Evolutionary conservation across 1,140 invertebrate species (phyloP).

Genomic region (Caerostris darwini): DNA sequence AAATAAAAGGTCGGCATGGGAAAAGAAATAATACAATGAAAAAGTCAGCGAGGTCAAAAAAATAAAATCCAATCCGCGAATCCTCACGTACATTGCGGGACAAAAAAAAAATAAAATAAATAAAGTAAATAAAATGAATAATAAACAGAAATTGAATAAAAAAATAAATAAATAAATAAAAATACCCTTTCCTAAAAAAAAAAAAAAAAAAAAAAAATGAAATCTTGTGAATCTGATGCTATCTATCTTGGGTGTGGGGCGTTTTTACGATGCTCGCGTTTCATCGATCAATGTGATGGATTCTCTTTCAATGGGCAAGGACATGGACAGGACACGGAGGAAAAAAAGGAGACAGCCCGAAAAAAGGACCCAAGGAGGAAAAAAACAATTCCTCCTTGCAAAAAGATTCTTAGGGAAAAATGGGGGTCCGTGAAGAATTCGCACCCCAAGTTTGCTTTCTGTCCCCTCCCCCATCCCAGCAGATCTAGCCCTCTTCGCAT

Average conservation of each 20-base stretch:
- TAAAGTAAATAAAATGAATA: constrained; percentile 58
- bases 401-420: constrained; percentile 40
- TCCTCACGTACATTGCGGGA: background rate
- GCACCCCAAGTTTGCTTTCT: constrained; percentile 69
- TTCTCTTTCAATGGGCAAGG: constrained; percentile 71
- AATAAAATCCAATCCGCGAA: background rate
- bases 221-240: constrained; percentile 59
- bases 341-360: constrained; percentile 13
- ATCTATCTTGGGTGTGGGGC: constrained; percentile 66
- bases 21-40: constrained; percentile 46
- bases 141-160: constrained; percentile 47
- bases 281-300: constrained; percentile 75
- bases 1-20: background rate
- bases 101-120: background rate
- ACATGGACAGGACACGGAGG: constrained; percentile 69
- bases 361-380: constrained; percentile 34
- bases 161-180: background rate
- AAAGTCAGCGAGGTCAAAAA: constrained; percentile 58
- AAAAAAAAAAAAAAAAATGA: background rate
- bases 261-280: constrained; percentile 73
- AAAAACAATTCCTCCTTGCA: background rate
- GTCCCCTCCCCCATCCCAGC: background rate
- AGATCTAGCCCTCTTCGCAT: constrained; percentile 5
- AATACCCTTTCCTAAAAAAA: too few species aligned
- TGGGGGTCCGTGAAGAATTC: constrained; percentile 59